phyloP scores from a whole-genome alignment of 2,888 invertebrate genomes.

The Incurvaria masculella region DNA sequence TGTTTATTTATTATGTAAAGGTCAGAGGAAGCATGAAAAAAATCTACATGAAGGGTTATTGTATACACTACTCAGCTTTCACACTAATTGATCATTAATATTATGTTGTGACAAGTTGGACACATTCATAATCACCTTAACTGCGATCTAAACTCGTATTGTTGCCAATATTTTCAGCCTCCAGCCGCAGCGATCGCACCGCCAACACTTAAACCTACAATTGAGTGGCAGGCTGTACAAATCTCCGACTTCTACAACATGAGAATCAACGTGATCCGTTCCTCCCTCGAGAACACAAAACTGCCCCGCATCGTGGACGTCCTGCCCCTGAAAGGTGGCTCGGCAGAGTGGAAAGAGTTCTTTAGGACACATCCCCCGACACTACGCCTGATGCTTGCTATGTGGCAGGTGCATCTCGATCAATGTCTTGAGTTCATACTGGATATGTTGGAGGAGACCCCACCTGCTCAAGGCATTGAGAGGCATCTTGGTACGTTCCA shows the following conservation, averaged over 20 bases:
- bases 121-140: no score
- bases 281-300: conserved; percentile 23
- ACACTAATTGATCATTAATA: no score
- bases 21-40: no score
- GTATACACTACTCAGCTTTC: no score
- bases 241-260: conserved; percentile 64
- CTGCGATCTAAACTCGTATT: no score
- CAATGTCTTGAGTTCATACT: conserved; percentile 10
- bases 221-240: conserved; percentile 68
- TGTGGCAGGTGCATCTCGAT: conserved; percentile 12
- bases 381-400: conserved; percentile 10
- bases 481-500: conserved; percentile 8
- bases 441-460: conserved; percentile 8
- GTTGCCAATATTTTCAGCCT: neutral
- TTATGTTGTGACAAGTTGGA: no score
- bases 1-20: no score
- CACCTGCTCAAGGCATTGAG: conserved; percentile 10
- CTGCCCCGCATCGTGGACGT: conserved; percentile 20
- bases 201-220: conserved; percentile 31
- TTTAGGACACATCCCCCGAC: conserved; percentile 8
- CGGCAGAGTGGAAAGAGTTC: conserved; percentile 2
- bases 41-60: no score
- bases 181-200: conserved; percentile 28
- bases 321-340: conserved; percentile 7
- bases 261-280: conserved; percentile 46